Base-by-base conservation (phyloP, 2,113 vertebrate species). In the Corynorhinus townsendii region DNA sequence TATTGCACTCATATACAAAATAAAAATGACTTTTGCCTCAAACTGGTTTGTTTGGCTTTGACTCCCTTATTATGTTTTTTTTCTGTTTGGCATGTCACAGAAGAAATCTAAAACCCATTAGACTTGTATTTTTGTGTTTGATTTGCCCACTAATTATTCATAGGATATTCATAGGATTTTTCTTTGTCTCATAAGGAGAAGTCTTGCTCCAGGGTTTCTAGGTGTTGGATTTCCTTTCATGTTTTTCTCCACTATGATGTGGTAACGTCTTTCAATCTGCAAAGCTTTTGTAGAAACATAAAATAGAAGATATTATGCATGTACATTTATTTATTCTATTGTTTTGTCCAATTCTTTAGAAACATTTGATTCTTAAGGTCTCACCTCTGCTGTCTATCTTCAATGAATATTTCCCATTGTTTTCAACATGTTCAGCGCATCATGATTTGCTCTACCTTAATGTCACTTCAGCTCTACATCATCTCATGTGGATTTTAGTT, bases 71-170 rank as follows among this genome's bases (percentile, higher is more conserved):
- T 83, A 8, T 26, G 8, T 52, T 59, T 64, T 33, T 38, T 47
- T 77, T 8, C 59, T 72, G 11, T 89, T 90, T 91, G 68, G 2
- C 3, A 17, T 26, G 40, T 77, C 10, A 38, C 45, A 47, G 10
- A 16, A 89, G 73, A 96, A 86, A 66, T 66, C 72, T 45, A 45
- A 89, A 85, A 73, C 14, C 17, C 11, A 45, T 14, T 12, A 72
- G 22, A 28, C 56, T 75, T 68, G 0, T 40, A 86, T 73, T 40
- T 83, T 86, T 81, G 52, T 64, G n/a, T 45, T 71, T 91, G 33
- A 64, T 89, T 82, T 87, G n/a, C 4, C 33, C 49, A 49, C 16
- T 75, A 89, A 82, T 85, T 52, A 49, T 35, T 35, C 72, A 45
- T 75, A 15, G 81, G 28, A 14, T 80, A 80, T 20, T 71, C 49